These are phyloP conservation scores for Thera britannica DNA, from an alignment of 2,888 invertebrate genomes.

Conservation along the genomic window DNA sequence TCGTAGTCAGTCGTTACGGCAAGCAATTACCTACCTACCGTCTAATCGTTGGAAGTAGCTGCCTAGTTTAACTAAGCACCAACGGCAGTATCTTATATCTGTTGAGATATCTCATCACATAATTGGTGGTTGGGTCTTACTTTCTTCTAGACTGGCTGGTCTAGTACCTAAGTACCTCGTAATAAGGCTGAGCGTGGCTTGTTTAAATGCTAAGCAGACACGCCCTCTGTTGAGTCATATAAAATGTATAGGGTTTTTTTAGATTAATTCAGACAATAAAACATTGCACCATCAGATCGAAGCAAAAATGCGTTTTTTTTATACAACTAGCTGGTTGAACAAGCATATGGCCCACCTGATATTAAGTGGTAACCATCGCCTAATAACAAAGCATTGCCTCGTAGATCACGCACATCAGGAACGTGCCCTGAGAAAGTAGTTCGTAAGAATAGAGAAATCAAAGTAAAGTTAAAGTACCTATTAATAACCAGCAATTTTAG, in stretches of 20 bases:
- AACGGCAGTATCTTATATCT: constrained; percentile 19
- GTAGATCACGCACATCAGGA: no score
- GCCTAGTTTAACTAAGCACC: constrained; percentile 23
- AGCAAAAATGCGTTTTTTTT: no score
- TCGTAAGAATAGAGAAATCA: no score
- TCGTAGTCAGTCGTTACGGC: constrained; percentile 24
- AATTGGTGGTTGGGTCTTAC: constrained; percentile 23
- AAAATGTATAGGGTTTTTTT: constrained; percentile 4
- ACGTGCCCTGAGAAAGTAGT: no score
- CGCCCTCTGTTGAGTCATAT: constrained; percentile 31
- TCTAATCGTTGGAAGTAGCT: constrained; percentile 28
- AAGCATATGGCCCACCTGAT: no score
- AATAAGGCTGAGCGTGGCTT: constrained; percentile 6
- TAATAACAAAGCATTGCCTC: no score
- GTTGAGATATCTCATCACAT: constrained; percentile 22
- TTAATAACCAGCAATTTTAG: background rate
- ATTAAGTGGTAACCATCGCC: no score
- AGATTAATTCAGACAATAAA: background rate
- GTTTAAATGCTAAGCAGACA: constrained; percentile 18
- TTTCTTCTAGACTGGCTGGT: constrained; percentile 25
- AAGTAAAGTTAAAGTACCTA: background rate
- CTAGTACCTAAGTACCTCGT: background rate
- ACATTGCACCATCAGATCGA: background rate
- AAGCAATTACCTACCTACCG: constrained; percentile 22
- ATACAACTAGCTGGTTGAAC: no score